Conservation (phyloP, 2,888 invertebrate species). For the Euproctis similis region DNA sequence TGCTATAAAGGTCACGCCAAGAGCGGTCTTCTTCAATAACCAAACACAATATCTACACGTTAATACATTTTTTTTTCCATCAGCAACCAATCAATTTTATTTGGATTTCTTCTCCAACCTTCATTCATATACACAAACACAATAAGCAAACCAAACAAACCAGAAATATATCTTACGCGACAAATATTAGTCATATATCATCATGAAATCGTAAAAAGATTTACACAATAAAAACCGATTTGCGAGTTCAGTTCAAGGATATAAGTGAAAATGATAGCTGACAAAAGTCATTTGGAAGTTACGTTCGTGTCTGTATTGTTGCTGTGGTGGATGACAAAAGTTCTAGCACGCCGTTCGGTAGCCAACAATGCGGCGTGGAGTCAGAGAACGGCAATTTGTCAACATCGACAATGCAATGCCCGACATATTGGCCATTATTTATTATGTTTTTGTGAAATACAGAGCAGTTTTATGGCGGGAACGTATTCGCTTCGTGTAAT, state of each 20-base stretch:
- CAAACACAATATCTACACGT: conserved; percentile 6
- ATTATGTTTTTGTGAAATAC: conserved; percentile 66
- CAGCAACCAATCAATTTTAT: conserved; percentile 31
- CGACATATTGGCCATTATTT: conserved; percentile 75
- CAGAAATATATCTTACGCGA: conserved; percentile 22
- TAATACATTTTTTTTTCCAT: conserved; percentile 12
- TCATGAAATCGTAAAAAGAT: conserved; percentile 41
- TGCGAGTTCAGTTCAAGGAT: conserved; percentile 44
- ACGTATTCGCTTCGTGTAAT: conserved; percentile 63
- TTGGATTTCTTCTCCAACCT: conserved; percentile 42
- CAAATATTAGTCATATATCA: conserved; percentile 59
- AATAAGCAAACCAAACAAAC: conserved; percentile 54
- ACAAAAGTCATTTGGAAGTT: conserved; percentile 59
- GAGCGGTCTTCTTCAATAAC: conserved; percentile 3
- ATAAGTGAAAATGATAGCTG: conserved; percentile 69
- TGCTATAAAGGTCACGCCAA: conserved; percentile 2
- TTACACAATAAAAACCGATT: conserved; percentile 61
- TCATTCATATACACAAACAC: conserved; percentile 28
- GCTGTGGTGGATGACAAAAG: conserved; percentile 49
- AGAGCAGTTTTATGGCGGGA: conserved; percentile 68
- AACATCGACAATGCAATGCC: conserved; percentile 67
- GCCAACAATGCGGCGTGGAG: conserved; percentile 66
- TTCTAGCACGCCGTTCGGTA: conserved; percentile 45
- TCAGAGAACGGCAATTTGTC: conserved; percentile 70
- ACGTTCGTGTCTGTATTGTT: conserved; percentile 54